Percentiles rank a stretch among this genome's conserved stretches.
These are phyloP conservation scores for Rhagophthalmus giganteus DNA, from an alignment of 2,888 invertebrate species.

Conservation along the genomic window DNA sequence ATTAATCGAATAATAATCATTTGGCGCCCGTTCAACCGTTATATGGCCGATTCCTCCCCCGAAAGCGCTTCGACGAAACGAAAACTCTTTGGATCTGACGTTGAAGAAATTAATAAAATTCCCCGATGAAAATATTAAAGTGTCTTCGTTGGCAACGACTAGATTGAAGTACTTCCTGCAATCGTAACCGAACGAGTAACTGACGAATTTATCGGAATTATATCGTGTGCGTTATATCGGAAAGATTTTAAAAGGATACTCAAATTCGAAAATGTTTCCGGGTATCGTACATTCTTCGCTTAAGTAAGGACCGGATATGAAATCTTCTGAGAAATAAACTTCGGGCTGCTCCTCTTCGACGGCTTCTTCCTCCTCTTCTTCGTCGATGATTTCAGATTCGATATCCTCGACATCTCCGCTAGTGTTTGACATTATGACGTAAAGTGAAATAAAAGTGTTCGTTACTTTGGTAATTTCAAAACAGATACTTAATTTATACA, in stretches of 20 bases:
- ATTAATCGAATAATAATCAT: conserved; percentile 3
- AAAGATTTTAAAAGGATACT: conserved; percentile 73
- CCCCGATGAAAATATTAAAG: conserved; percentile 79
- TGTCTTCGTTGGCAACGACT: conserved; percentile 72
- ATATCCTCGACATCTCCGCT: conserved; percentile 38
- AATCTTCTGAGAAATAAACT: conserved; percentile 57
- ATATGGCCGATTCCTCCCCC: conserved; percentile 84
- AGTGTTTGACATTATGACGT: conserved; percentile 41
- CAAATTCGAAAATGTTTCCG: conserved; percentile 63
- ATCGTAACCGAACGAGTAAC: conserved; percentile 86
- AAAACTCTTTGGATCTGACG: conserved; percentile 65
- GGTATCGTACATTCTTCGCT: conserved; percentile 61
- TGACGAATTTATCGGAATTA: too few species aligned
- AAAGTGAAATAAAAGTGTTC: too few species aligned
- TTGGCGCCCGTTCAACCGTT: conserved; percentile 56
- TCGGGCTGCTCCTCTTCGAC: conserved; percentile 29
- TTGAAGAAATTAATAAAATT: conserved; percentile 79
- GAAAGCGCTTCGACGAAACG: conserved; percentile 72
- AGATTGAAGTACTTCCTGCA: conserved; percentile 80
- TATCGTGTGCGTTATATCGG: too few species aligned
- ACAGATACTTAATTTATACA: too few species aligned
- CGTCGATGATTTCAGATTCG: conserved; percentile 16
- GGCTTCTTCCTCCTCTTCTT: conserved; percentile 30
- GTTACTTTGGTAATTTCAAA: too few species aligned
- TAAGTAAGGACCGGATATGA: conserved; percentile 61